These are phyloP conservation scores for Radopholus similis DNA, from an alignment of 1,140 invertebrate species.

Conservation along the genomic window DNA sequence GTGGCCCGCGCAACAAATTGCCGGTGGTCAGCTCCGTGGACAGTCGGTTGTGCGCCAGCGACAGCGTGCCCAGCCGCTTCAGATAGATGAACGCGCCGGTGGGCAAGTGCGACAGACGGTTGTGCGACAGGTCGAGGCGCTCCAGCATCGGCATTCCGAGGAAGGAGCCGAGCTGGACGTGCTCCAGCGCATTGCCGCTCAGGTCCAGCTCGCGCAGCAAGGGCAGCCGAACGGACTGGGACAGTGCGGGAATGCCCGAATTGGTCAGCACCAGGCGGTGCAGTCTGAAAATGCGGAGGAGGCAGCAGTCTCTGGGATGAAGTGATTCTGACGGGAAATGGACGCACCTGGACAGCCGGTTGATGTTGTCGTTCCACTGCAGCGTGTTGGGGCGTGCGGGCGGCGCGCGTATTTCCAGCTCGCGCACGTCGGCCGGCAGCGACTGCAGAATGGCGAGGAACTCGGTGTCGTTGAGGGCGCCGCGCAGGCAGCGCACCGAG, in stretches of 20 bases:
- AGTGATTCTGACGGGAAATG: too few species aligned
- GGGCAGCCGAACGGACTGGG: conserved; percentile 38
- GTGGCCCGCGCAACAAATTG: conserved; percentile 44
- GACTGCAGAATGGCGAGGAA: conserved; percentile 46
- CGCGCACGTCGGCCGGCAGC: conserved; percentile 36
- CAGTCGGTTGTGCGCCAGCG: conserved; percentile 46
- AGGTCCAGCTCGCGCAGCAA: conserved; percentile 41
- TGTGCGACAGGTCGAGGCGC: conserved; percentile 42
- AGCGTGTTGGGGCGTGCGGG: conserved; percentile 32
- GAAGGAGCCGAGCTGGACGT: conserved; percentile 46
- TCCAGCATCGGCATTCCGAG: conserved; percentile 41
- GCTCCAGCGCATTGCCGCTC: conserved; percentile 41
- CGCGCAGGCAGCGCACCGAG: conserved; percentile 41
- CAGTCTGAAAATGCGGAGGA: too few species aligned
- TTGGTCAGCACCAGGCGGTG: conserved; percentile 37
- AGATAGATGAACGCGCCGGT: conserved; percentile 56
- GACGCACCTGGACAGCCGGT: conserved; percentile 44
- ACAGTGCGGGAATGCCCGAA: conserved; percentile 48
- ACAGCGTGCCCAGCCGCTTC: conserved; percentile 11
- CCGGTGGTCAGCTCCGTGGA: conserved; percentile 33
- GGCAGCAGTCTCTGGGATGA: too few species aligned
- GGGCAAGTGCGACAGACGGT: conserved; percentile 40
- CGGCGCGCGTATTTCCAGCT: conserved; percentile 46
- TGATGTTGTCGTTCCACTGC: conserved; percentile 56
- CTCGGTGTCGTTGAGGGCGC: conserved; percentile 47